Evolutionary conservation across 2,113 vertebrate species (phyloP).

Genomic region (Pedionomus torquatus): DNA sequence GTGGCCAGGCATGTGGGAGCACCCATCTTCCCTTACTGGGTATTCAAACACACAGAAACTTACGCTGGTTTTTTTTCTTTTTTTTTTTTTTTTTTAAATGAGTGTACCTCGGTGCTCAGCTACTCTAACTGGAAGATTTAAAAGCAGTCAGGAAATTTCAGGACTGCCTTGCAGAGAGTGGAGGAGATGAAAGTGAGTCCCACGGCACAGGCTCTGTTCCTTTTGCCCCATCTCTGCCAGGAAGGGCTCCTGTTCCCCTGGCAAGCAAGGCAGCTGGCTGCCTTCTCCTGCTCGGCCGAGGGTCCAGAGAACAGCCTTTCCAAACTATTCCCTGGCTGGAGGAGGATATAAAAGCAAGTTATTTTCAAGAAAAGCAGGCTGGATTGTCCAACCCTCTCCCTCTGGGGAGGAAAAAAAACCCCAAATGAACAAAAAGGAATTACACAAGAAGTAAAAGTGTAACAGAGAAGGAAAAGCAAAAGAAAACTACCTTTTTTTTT

Average conservation of each 20-base stretch:
- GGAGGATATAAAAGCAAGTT: slow-evolving; percentile 44
- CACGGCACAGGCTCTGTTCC: not conserved
- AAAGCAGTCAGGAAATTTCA: not conserved
- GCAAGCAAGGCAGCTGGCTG: not conserved
- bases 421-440: not conserved
- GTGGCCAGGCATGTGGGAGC: slow-evolving; percentile 4
- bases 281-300: slow-evolving; percentile 1
- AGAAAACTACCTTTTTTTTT: not conserved
- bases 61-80: not conserved
- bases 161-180: not conserved
- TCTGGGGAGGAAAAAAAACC: not conserved
- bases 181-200: not conserved
- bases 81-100: too few relatives aligned
- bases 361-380: slow-evolving; percentile 31
- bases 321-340: slow-evolving; percentile 54
- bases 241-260: slow-evolving; percentile 47
- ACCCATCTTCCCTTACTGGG: not conserved
- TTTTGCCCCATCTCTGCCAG: slow-evolving; percentile 12
- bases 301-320: slow-evolving; percentile 21
- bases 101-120: slow-evolving; percentile 3
- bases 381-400: not conserved
- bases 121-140: slow-evolving; percentile 1
- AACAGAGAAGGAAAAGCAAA: not conserved
- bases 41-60: slow-evolving; percentile 53
- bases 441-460: not conserved